Percentiles rank a stretch among this genome's conserved stretches.
phyloP scores from a whole-genome alignment of 2,888 invertebrate genomes.

The Ypsolopha scabrella region DNA sequence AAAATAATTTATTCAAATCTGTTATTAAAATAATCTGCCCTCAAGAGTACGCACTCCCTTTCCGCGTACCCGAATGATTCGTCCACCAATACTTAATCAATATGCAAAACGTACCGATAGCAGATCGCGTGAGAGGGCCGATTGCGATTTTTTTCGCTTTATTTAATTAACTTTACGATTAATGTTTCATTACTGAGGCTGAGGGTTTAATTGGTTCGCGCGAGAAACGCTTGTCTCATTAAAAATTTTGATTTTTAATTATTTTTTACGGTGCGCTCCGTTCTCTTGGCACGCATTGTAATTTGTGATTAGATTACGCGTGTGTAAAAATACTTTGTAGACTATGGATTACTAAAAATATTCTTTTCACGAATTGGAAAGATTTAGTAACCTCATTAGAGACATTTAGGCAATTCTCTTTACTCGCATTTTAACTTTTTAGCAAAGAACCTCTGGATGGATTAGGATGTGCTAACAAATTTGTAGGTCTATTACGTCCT shows the following conservation, averaged over 20 bases:
- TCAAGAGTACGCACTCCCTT: neutral
- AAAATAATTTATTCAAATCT: no score
- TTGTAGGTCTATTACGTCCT: no score
- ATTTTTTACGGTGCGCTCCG: constrained; percentile 1
- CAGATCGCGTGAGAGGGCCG: constrained; percentile 22
- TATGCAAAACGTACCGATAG: constrained; percentile 31
- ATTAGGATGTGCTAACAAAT: no score
- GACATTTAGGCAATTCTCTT: no score
- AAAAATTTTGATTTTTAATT: constrained; percentile 6
- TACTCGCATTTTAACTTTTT: no score
- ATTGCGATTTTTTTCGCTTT: constrained; percentile 20
- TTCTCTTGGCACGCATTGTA: neutral
- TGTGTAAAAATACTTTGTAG: no score
- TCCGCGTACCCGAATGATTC: neutral
- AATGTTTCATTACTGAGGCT: constrained; percentile 26
- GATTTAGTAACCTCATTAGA: no score
- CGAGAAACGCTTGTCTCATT: constrained; percentile 8
- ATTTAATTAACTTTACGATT: constrained; percentile 32
- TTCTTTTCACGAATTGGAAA: no score
- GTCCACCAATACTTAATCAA: constrained; percentile 26
- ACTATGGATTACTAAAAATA: no score
- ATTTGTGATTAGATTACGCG: neutral
- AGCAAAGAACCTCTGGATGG: no score
- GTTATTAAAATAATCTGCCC: neutral
- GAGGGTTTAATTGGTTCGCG: constrained; percentile 19